Evolutionary conservation across 2,888 invertebrate genomes (phyloP), one percentile per base, ranked within the genome.

Genomic region (Lasioglossum vierecki): DNA sequence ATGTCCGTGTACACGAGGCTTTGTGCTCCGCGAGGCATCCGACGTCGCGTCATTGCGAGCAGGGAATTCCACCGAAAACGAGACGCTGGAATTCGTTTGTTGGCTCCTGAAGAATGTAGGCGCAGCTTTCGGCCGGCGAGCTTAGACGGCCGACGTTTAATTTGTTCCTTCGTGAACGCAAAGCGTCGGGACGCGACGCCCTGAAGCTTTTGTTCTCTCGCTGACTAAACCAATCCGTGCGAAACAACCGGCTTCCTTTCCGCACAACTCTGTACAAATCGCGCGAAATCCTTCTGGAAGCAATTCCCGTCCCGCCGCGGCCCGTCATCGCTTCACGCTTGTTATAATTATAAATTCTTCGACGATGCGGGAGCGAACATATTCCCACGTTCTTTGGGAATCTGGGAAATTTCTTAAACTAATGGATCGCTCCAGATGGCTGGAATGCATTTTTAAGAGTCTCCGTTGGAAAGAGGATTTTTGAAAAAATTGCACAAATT

Each of bases 71-170:
- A 53, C n/a, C 26, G 63, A 71, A 83, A 88, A 87, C 82, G 73
- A 76, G 80, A 22, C 81, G 46, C 30, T 39, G 88, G 86, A 88
- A 88, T 88, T 79, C 88, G 79, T 85, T 88, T 85, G 86, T 82
- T 60, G 63, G 22, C 35, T 3, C 30, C 35, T 76, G 76, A 86
- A 85, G 86, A 86, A 85, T 86, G 79, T 46, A 22, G 60, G 35
- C 78, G 39, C 35, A 9, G 44, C 18, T 22, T 15, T n/a, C 26
- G 60, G 8, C 13, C 9, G 26, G 26, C 6, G 15, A 11, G 39
- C 22, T 70, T 44, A 44, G 26, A 30, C 72, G 35, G 22, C 49
- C 53, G 53, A 30, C 46, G 44, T 83, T 83, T 80, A 53, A 85
- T 80, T 75, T 66, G 70, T 83, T 76, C 57, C 66, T 79, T 68